Percentiles rank a stretch among this genome's conserved stretches.
phyloP scores from a whole-genome alignment of 2,888 invertebrate species.

The Apoda limacodes region DNA sequence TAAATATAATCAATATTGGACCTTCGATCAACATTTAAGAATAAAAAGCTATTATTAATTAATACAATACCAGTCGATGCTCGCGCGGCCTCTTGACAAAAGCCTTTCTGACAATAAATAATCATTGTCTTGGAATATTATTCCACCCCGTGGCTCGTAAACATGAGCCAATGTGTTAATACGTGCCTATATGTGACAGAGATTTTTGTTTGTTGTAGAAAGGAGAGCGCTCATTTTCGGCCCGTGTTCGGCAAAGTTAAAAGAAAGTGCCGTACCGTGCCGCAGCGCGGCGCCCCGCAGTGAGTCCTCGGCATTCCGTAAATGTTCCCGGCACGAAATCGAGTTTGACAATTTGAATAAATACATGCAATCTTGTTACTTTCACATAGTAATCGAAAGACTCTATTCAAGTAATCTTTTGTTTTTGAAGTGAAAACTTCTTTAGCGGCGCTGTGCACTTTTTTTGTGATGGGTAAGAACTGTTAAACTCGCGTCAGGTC shows the following conservation, averaged over 20 bases:
- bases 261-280: constrained; percentile 45
- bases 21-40: constrained; percentile 36
- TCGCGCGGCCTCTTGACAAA: constrained; percentile 43
- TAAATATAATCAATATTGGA: constrained; percentile 29
- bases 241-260: constrained; percentile 43
- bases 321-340: constrained; percentile 26
- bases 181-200: constrained; percentile 35
- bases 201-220: constrained; percentile 23
- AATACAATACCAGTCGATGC: constrained; percentile 21
- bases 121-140: constrained; percentile 46
- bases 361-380: constrained; percentile 4
- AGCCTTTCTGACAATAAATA: constrained; percentile 42
- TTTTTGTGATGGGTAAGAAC: no score
- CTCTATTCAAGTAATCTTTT: no score
- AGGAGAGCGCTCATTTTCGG: constrained; percentile 18
- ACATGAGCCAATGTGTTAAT: constrained; percentile 50
- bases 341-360: constrained; percentile 24
- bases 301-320: constrained; percentile 40
- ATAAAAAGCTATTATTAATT: constrained; percentile 38
- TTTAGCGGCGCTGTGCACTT: no score
- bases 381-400: no score
- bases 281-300: constrained; percentile 47
- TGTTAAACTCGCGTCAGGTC: no score
- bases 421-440: no score
- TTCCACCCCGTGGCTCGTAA: constrained; percentile 47